These are phyloP conservation scores for Camponotus floridanus DNA, from an alignment of 1,140 invertebrate genomes.

Conservation along the genomic window DNA sequence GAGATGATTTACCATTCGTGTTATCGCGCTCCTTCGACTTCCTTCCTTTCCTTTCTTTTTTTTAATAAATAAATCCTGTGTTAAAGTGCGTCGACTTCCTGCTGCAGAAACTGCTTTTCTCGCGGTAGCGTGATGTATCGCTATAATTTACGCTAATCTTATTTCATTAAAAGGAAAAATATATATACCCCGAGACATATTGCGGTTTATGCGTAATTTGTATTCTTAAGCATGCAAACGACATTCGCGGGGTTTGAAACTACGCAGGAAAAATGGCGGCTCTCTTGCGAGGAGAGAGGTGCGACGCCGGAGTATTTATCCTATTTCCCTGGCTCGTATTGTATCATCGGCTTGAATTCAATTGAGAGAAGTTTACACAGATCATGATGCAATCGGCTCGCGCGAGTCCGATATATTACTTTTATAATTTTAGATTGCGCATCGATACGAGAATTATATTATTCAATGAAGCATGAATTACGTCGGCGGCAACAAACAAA, in stretches of 20 bases:
- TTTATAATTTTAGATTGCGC: constrained; percentile 14
- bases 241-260: constrained; percentile 13
- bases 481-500: constrained; percentile 22
- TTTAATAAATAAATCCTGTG: constrained; percentile 4
- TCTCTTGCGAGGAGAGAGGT: background rate
- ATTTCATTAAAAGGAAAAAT: constrained; percentile 23
- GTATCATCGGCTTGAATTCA: constrained; percentile 7
- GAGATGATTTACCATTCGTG: background rate
- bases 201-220: constrained; percentile 29
- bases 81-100: constrained; percentile 54
- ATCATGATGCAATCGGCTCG: constrained; percentile 3
- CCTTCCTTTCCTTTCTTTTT: background rate
- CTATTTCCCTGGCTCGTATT: background rate
- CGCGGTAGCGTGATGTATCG: constrained; percentile 15
- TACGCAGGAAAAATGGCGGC: background rate
- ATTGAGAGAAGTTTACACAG: constrained; percentile 18
- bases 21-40: background rate
- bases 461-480: constrained; percentile 47
- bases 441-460: constrained; percentile 8
- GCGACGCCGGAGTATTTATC: background rate
- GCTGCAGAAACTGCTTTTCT: background rate
- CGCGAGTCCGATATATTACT: constrained; percentile 10
- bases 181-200: constrained; percentile 32
- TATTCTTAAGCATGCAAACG: constrained; percentile 50
- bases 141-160: constrained; percentile 43